Conservation (phyloP, 1,140 invertebrate genomes). For the Patella vulgata region DNA sequence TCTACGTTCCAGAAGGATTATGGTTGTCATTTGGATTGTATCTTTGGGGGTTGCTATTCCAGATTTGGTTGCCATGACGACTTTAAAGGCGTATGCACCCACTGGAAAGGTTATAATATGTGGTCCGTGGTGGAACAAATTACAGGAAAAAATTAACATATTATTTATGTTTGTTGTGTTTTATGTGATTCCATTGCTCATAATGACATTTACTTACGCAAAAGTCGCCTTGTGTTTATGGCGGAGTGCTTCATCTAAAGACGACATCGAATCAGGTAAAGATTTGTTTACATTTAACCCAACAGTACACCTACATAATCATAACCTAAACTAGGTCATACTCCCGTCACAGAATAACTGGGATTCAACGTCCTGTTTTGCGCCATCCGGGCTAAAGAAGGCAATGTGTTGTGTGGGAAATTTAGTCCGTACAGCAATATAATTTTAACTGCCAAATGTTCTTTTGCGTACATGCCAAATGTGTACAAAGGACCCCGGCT, state of each 20-base stretch:
- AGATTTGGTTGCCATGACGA: conserved; percentile 17
- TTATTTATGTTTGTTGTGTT: conserved; percentile 77
- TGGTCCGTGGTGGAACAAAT: conserved; percentile 20
- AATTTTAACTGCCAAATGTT: no score
- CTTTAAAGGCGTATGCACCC: not conserved
- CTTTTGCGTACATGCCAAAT: no score
- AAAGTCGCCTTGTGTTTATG: conserved; percentile 85
- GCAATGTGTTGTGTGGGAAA: no score
- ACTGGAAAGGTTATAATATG: conserved; percentile 12
- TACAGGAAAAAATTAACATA: conserved; percentile 71
- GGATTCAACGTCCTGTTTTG: no score
- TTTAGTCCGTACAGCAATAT: no score
- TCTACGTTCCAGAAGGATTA: conserved; percentile 77
- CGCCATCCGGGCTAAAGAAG: no score
- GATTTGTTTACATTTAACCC: not conserved
- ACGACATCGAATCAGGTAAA: conserved; percentile 25
- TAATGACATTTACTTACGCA: conserved; percentile 86
- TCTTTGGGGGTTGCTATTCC: conserved; percentile 34
- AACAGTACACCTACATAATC: no score
- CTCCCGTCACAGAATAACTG: no score
- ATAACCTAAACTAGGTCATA: no score
- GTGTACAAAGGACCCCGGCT: no score
- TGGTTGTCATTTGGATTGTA: conserved; percentile 78
- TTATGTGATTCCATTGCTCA: conserved; percentile 80
- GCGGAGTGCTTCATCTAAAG: conserved; percentile 66